Conservation (phyloP, 2,797 vertebrate species). For the Phrynocephalus vlangalii region DNA sequence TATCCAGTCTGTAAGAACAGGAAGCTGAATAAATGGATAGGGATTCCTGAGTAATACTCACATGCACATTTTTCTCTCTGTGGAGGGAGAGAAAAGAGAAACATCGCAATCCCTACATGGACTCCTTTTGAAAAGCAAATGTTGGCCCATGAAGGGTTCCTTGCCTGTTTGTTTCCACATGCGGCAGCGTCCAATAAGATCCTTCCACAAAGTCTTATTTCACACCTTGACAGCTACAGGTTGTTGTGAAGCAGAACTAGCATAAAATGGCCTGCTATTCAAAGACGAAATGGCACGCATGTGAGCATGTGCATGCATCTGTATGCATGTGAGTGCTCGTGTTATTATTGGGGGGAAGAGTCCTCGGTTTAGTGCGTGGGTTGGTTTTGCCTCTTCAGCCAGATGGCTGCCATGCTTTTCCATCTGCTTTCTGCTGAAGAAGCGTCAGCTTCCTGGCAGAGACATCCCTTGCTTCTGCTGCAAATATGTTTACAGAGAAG, state of each 20-base stretch:
- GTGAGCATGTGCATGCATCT: too few species aligned
- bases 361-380: slow-evolving; percentile 43
- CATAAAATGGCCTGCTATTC: slow-evolving; percentile 21
- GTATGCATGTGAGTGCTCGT: neutral
- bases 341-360: neutral
- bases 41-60: neutral
- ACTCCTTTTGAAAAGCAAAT: neutral
- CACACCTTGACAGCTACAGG: slow-evolving; percentile 37
- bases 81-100: neutral
- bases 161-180: neutral
- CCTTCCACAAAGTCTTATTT: slow-evolving; percentile 26
- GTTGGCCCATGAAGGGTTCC: too few species aligned
- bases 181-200: neutral
- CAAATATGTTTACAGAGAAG: slow-evolving; percentile 42
- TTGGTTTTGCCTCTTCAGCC: slow-evolving; percentile 17
- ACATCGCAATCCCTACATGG: neutral
- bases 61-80: neutral
- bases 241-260: slow-evolving; percentile 18
- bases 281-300: slow-evolving; percentile 25
- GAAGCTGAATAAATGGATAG: neutral
- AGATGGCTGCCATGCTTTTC: slow-evolving; percentile 28
- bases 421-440: slow-evolving; percentile 48
- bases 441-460: slow-evolving; percentile 56
- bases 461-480: slow-evolving; percentile 57
- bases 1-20: neutral